phyloP scores from a whole-genome alignment of 2,888 invertebrate genomes.

The Ichneumoninae sp. region DNA sequence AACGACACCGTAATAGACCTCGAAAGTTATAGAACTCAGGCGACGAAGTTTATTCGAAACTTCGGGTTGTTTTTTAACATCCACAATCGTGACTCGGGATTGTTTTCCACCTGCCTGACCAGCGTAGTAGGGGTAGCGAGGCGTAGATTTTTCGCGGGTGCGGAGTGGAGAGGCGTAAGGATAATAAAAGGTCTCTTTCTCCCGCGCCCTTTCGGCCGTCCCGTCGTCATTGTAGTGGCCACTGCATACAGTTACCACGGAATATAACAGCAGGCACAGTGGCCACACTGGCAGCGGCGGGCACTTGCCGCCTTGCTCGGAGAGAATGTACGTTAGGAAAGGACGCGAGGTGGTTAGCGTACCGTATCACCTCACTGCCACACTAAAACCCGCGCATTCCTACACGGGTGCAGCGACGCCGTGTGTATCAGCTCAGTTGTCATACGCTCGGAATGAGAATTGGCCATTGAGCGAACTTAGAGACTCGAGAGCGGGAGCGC shows the following conservation, averaged over 20 bases:
- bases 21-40: not conserved
- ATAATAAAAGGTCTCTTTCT: slow-evolving; percentile 16
- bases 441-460: slow-evolving; percentile 60
- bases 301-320: slow-evolving; percentile 53
- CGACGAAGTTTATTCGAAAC: not conserved
- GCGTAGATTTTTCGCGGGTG: not conserved
- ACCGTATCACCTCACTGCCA: slow-evolving; percentile 39
- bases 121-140: not conserved
- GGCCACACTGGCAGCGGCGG: slow-evolving; percentile 20
- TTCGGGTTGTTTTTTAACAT: not conserved
- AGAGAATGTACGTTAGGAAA: slow-evolving; percentile 59
- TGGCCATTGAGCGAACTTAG: slow-evolving; percentile 44
- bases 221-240: not conserved
- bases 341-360: slow-evolving; percentile 46
- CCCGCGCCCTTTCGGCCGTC: slow-evolving; percentile 13
- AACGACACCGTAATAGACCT: no score
- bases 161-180: not conserved
- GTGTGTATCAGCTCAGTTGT: slow-evolving; percentile 20
- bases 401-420: slow-evolving; percentile 38
- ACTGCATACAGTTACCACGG: not conserved
- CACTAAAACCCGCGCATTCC: slow-evolving; percentile 47
- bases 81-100: not conserved
- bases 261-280: slow-evolving; percentile 24
- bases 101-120: not conserved
- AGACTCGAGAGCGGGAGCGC: not conserved